Percentiles rank a stretch among this genome's conserved stretches.
phyloP scores from a whole-genome alignment of 2,888 invertebrate species.

The Thymelicus sylvestris region DNA sequence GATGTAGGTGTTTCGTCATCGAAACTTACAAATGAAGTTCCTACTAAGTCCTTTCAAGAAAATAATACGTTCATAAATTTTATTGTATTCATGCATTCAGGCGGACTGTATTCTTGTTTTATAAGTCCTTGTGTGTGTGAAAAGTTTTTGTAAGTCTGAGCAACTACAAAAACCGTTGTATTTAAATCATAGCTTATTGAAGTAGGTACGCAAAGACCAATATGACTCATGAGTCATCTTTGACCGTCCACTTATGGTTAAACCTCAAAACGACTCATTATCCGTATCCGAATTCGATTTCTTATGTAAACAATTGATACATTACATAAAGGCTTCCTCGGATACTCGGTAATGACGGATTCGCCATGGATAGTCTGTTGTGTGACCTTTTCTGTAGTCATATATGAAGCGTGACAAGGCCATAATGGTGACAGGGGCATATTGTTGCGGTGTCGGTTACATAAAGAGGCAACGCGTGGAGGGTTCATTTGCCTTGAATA shows the following conservation, averaged over 20 bases:
- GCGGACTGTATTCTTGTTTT: no score
- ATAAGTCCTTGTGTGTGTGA: no score
- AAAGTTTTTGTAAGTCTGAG: no score
- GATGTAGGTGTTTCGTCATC: no score
- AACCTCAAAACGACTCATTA: not conserved
- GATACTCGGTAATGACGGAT: constrained; percentile 56
- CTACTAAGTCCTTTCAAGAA: no score
- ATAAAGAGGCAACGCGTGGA: constrained; percentile 43
- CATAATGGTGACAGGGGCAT: constrained; percentile 47
- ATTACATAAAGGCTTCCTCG: not conserved
- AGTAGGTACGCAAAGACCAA: no score
- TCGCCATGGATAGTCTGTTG: constrained; percentile 41
- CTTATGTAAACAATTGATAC: not conserved
- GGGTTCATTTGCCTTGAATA: constrained; percentile 48
- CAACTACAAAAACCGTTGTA: no score
- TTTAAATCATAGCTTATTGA: no score
- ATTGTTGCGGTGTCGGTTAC: constrained; percentile 47
- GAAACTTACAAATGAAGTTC: no score
- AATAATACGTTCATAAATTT: no score
- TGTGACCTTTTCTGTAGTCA: constrained; percentile 51
- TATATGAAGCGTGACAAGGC: constrained; percentile 52
- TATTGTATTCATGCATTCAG: no score
- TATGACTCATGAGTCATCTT: no score
- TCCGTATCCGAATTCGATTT: constrained; percentile 2
- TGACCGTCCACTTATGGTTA: not conserved